Evolutionary conservation across 2,797 vertebrate species (phyloP).

Genomic region (Fratercula arctica): DNA sequence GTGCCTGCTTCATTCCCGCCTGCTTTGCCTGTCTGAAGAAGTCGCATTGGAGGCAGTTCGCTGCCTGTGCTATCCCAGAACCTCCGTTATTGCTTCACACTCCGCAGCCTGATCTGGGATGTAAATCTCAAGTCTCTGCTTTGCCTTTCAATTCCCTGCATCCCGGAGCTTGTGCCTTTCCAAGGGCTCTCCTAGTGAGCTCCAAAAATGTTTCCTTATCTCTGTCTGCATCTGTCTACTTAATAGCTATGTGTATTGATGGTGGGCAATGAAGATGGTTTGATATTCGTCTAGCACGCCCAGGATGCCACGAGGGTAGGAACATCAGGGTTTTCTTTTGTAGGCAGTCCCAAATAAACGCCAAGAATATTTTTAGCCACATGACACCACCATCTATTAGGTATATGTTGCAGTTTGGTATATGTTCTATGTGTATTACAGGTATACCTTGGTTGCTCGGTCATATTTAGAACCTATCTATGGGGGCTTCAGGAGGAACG

Average conservation of each 20-base stretch:
- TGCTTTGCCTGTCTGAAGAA: conserved; percentile 46
- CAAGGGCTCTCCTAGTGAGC: not conserved
- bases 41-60: not conserved
- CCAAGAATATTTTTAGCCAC: not conserved
- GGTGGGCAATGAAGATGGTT: not conserved
- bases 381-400: not conserved
- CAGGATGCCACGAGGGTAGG: not conserved
- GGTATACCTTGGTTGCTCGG: not conserved
- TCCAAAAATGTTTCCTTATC: not conserved
- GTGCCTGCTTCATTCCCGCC: not conserved
- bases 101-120: not conserved
- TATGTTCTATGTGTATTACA: not conserved
- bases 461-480: accelerated
- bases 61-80: not conserved
- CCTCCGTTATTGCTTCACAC: conserved; percentile 5
- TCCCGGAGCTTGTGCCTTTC: not conserved
- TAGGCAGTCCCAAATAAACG: not conserved
- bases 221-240: not conserved
- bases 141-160: not conserved
- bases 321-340: not conserved
- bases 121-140: conserved; percentile 18
- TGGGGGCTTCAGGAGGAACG: not conserved
- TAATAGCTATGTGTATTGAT: not conserved
- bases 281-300: not conserved
- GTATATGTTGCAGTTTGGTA: not conserved